Evolutionary conservation across 2,113 vertebrate species (phyloP).

Genomic region (Dromaius novaehollandiae): DNA sequence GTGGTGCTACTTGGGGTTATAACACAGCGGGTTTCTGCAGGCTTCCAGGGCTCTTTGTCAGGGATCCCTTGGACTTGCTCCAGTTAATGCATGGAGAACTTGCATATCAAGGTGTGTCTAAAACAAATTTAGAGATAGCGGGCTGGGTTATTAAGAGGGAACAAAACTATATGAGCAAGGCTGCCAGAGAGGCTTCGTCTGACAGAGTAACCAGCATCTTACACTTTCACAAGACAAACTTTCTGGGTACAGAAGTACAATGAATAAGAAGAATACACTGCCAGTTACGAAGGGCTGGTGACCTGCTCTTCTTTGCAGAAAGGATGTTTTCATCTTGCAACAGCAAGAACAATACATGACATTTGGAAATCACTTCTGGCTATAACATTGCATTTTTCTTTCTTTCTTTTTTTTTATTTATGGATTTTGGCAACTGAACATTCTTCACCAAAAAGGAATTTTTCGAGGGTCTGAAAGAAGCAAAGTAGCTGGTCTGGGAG

Average conservation of each 20-base stretch:
- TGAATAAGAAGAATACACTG: not conserved
- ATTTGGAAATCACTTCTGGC: not conserved
- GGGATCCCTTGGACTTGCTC: not conserved
- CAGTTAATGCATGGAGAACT: not conserved
- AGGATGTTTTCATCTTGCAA: not conserved
- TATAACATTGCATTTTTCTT: not conserved
- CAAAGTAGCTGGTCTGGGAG: not conserved
- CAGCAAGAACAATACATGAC: not conserved
- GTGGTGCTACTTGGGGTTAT: not conserved
- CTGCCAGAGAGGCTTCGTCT: not conserved
- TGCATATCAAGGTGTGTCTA: rapidly evolving
- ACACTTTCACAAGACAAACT: not conserved
- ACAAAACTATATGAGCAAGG: not conserved
- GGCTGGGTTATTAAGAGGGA: not conserved
- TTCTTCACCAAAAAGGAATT: not conserved
- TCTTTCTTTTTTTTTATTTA: not conserved
- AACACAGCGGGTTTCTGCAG: not conserved
- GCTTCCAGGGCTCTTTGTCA: not conserved
- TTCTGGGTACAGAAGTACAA: not conserved
- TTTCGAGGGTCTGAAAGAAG: not conserved
- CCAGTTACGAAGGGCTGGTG: not conserved
- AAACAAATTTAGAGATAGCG: not conserved
- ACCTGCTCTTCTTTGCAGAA: not conserved
- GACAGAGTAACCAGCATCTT: not conserved
- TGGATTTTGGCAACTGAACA: not conserved